These are phyloP conservation scores for Pteruthius melanotis DNA, from an alignment of 2,113 vertebrate genomes.

Conservation along the genomic window DNA sequence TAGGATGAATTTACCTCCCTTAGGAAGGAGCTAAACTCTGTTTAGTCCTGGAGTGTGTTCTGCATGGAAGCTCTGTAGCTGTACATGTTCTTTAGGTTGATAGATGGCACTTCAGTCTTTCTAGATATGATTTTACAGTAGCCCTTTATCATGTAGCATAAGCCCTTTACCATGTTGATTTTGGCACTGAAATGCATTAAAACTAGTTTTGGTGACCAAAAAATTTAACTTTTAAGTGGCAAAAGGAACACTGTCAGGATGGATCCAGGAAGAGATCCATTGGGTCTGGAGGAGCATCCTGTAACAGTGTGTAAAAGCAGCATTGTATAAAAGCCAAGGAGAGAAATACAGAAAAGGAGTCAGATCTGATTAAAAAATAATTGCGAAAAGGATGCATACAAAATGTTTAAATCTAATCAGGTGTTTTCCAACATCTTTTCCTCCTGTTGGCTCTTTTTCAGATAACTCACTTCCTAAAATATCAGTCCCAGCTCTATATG, in stretches of 20 bases:
- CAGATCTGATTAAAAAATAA: background rate
- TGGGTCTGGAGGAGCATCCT: background rate
- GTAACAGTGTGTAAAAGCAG: background rate
- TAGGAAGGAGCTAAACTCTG: background rate
- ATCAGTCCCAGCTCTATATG: background rate
- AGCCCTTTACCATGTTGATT: too few species aligned
- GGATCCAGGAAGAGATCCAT: background rate
- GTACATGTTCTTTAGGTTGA: background rate
- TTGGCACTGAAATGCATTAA: background rate
- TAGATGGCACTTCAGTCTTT: background rate
- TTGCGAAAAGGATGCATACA: background rate
- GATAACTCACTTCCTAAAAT: background rate
- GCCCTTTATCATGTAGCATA: background rate
- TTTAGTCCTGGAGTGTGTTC: background rate
- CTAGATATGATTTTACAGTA: background rate
- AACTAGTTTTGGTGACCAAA: background rate
- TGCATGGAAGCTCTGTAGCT: background rate
- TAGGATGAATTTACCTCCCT: background rate
- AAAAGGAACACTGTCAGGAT: background rate
- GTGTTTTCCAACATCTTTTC: background rate
- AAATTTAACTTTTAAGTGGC: background rate
- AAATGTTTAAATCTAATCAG: background rate
- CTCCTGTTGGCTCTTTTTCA: background rate
- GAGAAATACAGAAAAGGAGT: background rate
- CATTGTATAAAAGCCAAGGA: background rate